Evolutionary conservation across 2,797 vertebrate species (phyloP).

Genomic region (Erpetoichthys calabaricus): DNA sequence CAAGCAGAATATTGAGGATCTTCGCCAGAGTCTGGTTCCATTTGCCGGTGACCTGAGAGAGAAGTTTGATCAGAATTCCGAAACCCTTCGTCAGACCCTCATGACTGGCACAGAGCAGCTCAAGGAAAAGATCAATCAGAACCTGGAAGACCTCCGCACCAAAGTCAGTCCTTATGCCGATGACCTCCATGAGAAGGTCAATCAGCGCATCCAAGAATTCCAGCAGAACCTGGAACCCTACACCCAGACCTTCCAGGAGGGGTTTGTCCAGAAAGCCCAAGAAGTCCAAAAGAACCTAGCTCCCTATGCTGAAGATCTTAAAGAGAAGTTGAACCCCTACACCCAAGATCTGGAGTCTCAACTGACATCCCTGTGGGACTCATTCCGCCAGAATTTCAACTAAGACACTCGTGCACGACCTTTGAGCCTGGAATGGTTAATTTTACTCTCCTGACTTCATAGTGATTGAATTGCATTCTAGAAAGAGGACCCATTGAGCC

Average conservation of each 20-base stretch:
- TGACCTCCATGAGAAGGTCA: constrained; percentile 46
- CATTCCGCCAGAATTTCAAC: constrained; percentile 26
- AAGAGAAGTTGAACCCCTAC: constrained; percentile 42
- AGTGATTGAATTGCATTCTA: too few species aligned
- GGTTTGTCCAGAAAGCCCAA: constrained; percentile 16
- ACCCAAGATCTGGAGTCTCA: constrained; percentile 44
- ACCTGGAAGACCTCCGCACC: constrained; percentile 44
- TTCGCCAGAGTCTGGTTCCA: constrained; percentile 39
- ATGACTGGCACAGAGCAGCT: constrained; percentile 50
- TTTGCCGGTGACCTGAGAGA: constrained; percentile 32
- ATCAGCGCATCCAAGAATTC: constrained; percentile 44
- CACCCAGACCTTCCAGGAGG: constrained; percentile 31
- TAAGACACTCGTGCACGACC: background rate
- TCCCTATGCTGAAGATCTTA: constrained; percentile 55
- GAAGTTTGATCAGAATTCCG: constrained; percentile 30
- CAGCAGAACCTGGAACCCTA: constrained; percentile 36
- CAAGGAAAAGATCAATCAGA: constrained; percentile 39
- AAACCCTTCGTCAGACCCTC: constrained; percentile 38
- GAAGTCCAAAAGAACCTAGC: constrained; percentile 24
- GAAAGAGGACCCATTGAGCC: too few species aligned
- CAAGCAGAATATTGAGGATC: constrained; percentile 43
- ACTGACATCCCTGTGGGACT: constrained; percentile 40
- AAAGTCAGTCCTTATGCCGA: constrained; percentile 49
- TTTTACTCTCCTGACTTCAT: too few species aligned
- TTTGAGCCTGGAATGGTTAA: too few species aligned